Percentiles rank a stretch among this genome's conserved stretches.
Evolutionary conservation across 2,797 vertebrate species (phyloP).

Genomic region (Coccyzus lansbergi): DNA sequence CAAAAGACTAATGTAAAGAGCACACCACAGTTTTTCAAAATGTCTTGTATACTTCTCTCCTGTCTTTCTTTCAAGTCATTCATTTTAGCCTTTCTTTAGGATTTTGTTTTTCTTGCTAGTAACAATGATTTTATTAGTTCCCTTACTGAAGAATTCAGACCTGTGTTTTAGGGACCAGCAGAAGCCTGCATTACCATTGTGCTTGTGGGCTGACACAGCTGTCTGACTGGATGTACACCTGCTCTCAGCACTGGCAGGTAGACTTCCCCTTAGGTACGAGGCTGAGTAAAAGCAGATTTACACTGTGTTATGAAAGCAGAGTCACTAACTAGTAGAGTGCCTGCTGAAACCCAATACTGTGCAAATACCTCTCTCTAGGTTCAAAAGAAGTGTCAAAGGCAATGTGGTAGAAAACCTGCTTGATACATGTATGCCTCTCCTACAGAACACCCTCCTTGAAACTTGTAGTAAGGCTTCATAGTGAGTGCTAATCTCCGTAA

Average conservation of each 20-base stretch:
- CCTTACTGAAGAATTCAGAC: background rate
- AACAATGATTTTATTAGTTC: background rate
- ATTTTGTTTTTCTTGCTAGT: background rate
- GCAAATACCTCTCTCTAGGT: background rate
- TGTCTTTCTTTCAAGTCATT: background rate
- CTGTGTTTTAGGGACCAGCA: background rate
- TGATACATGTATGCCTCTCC: background rate
- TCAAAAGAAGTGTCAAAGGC: background rate
- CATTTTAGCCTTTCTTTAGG: background rate
- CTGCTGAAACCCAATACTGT: background rate
- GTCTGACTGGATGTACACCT: fast-evolving
- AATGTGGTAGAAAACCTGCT: background rate
- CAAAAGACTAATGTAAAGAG: background rate
- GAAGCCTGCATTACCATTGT: background rate
- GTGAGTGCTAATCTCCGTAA: background rate
- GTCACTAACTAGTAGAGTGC: background rate
- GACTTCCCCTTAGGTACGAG: background rate
- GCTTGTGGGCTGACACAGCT: background rate
- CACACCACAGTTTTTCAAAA: background rate
- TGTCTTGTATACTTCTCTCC: background rate
- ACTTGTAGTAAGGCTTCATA: background rate
- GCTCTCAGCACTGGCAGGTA: background rate
- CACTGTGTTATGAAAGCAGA: background rate
- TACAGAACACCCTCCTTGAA: background rate
- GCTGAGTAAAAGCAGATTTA: background rate